phyloP scores from a whole-genome alignment of 2,888 invertebrate species.

The Leucophenga montana region DNA sequence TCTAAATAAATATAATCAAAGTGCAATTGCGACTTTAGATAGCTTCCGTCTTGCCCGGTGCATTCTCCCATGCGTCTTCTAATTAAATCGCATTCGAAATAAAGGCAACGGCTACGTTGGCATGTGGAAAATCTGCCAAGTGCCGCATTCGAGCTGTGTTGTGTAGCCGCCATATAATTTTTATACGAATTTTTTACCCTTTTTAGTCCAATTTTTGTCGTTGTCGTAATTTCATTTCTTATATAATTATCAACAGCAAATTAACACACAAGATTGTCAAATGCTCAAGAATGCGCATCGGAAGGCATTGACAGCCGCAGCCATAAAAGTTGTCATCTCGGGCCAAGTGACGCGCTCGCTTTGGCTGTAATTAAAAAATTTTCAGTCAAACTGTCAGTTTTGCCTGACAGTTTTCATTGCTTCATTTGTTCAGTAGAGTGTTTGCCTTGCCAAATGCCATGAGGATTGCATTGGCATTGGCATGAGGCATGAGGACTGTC shows the following conservation, averaged over 20 bases:
- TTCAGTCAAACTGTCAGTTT: constrained; percentile 60
- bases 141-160: constrained; percentile 17
- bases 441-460: constrained; percentile 23
- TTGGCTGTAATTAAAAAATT: constrained; percentile 50
- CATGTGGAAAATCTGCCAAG: constrained; percentile 19
- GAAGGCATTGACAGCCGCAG: constrained; percentile 17
- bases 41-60: background rate
- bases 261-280: constrained; percentile 23
- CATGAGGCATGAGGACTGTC: no score
- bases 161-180: constrained; percentile 17
- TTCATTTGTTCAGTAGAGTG: constrained; percentile 49
- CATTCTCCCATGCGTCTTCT: constrained; percentile 19
- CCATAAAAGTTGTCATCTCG: constrained; percentile 9
- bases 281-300: constrained; percentile 19
- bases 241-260: constrained; percentile 24
- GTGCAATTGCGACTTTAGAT: background rate
- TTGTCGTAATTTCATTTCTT: background rate
- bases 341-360: constrained; percentile 6
- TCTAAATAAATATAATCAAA: background rate
- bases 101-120: constrained; percentile 4
- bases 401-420: constrained; percentile 55
- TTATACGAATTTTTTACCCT: constrained; percentile 11
- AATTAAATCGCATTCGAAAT: constrained; percentile 20
- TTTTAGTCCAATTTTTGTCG: constrained; percentile 4
- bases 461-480: constrained; percentile 31